These are phyloP conservation scores for Coturnix japonica DNA, from an alignment of 2,113 vertebrate species.

Conservation along the genomic window DNA sequence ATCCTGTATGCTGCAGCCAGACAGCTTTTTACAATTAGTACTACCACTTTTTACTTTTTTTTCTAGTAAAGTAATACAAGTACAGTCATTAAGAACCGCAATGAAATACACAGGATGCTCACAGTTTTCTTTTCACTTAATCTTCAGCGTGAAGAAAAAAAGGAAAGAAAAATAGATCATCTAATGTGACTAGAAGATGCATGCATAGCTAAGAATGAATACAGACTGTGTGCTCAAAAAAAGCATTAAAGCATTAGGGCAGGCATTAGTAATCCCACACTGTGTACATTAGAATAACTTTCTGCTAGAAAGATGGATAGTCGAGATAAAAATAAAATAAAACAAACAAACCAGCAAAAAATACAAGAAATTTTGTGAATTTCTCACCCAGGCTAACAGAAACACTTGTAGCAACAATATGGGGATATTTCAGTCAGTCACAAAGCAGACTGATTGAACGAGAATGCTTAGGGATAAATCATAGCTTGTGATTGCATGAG, in stretches of 20 bases:
- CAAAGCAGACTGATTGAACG: constrained; percentile 71
- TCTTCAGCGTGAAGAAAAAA: constrained; percentile 28
- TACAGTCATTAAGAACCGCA: constrained; percentile 2
- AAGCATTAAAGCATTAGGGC: neutral
- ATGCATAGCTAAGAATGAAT: neutral
- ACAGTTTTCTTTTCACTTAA: neutral
- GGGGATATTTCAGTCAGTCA: constrained; percentile 73
- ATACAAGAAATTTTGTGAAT: neutral
- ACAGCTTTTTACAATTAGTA: constrained; percentile 32
- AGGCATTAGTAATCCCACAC: constrained; percentile 26
- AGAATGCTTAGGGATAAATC: constrained; percentile 64
- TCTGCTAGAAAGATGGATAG: constrained; percentile 6
- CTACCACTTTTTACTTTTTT: neutral
- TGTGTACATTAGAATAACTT: neutral
- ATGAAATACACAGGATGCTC: neutral
- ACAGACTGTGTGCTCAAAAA: neutral
- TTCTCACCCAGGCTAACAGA: neutral
- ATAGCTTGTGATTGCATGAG: neutral
- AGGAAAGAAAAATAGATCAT: constrained; percentile 3
- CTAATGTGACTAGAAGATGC: constrained; percentile 41
- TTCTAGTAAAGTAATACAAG: neutral
- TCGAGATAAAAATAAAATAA: neutral
- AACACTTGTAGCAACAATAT: constrained; percentile 8
- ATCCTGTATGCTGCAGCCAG: neutral
- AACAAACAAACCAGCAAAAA: neutral